A percentile compares a stretch with the other conserved stretches of the same genome.
phyloP scores from a whole-genome alignment of 1,140 invertebrate genomes.

The Eueides isabella region DNA sequence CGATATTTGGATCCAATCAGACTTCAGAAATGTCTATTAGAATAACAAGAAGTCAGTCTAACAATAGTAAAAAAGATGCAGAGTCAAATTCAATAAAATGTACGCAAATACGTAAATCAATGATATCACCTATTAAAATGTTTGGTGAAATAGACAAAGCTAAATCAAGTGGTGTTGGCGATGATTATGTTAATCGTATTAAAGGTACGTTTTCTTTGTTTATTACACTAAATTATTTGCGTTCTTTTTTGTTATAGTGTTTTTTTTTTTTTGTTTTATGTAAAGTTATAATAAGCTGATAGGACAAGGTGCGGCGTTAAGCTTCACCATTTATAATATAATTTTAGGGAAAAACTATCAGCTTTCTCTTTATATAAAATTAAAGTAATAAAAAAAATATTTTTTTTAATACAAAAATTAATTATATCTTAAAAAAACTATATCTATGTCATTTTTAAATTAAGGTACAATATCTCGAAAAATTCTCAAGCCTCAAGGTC shows the following conservation, averaged over 20 bases:
- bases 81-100: constrained; percentile 13
- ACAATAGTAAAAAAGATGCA: constrained; percentile 4
- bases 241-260: too few relatives aligned
- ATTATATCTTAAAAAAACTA: not conserved
- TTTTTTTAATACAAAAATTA: too few relatives aligned
- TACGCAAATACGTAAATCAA: constrained; percentile 27
- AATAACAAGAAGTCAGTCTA: constrained; percentile 14
- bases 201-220: not conserved
- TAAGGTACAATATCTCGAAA: not conserved
- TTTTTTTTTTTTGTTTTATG: too few relatives aligned
- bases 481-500: not conserved
- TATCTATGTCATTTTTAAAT: not conserved
- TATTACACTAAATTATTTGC: too few relatives aligned
- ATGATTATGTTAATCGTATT: constrained; percentile 12
- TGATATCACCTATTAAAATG: constrained; percentile 56
- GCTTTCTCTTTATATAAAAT: too few relatives aligned
- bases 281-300: too few relatives aligned
- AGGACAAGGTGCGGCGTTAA: too few relatives aligned
- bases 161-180: constrained; percentile 14
- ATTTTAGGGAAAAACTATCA: too few relatives aligned
- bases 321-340: too few relatives aligned
- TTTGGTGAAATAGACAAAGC: constrained; percentile 37
- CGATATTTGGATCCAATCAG: constrained; percentile 29
- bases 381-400: too few relatives aligned
- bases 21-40: constrained; percentile 13